Base-by-base conservation (phyloP, 2,113 vertebrate species). In the Fregetta grallaria region DNA sequence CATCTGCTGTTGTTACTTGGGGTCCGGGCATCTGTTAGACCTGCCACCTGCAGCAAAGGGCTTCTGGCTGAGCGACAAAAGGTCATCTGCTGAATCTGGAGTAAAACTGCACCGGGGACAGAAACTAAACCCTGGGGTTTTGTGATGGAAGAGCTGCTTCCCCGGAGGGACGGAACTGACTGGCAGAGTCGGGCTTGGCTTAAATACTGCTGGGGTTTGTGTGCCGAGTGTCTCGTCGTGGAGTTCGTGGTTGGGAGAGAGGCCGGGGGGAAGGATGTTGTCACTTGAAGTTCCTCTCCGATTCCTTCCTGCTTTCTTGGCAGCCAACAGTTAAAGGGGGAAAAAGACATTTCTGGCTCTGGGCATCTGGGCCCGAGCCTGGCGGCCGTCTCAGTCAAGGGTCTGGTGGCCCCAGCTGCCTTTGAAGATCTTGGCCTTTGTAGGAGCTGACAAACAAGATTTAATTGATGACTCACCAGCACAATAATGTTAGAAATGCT, bases 381-480 rank as follows among this genome's bases (percentile, higher is more conserved):
- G 71, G 82, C 79, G 83, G 76, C 59, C 3, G 3, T 30, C 72
- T 70, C 74, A 15, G 34, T 20, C 26, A 2, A 49, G 73, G 62
- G 44, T 84, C 73, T 66, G 13, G 3, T 88, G 88, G 75, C 76
- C 93, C 65, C 93, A 53, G 84, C 77, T 6, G 3, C 77, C 34
- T 88, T 50, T 86, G 91, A 62, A 65, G 75, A 70, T 38, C 40
- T 49, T 26, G 81, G 66, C 40, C 81, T 79, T 94, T 91, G 61
- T 21, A 73, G 85, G 77, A 93, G 62, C 92, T 95, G 96, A 88
- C 90, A 86, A 94, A 79, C 53, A 70, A 13, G 81, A 90, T 44
- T 56, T 73, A 92, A 76, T 40, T 50, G 70, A 49, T 96, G 90
- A 96, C 78, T 97, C 84, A 88, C 81, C 71, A 50, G 74, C 76